Percentiles rank a stretch among this genome's conserved stretches.
phyloP scores from a whole-genome alignment of 2,113 vertebrate genomes.

The Alexandromys fortis region DNA sequence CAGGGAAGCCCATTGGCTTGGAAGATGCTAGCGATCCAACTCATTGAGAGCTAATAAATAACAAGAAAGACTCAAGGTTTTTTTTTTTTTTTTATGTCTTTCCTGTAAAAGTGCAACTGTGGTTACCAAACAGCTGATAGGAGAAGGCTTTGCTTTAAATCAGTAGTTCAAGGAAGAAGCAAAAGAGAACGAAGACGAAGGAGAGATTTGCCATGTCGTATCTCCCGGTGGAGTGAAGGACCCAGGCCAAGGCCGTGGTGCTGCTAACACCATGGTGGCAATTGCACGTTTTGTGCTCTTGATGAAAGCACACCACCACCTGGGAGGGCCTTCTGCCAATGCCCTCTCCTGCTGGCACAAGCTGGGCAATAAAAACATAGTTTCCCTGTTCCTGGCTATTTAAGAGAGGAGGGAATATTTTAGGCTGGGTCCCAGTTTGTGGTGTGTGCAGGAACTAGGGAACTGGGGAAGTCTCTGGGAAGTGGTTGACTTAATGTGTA shows the following conservation, averaged over 20 bases:
- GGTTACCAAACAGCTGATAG: background rate
- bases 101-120: background rate
- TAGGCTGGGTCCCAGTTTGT: background rate
- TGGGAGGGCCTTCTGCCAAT: background rate
- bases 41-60: conserved; percentile 47
- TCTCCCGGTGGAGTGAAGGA: background rate
- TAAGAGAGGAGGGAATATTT: conserved; percentile 32
- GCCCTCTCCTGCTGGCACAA: background rate
- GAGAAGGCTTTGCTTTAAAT: background rate
- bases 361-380: background rate
- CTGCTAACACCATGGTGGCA: background rate
- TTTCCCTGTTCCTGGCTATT: background rate
- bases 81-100: background rate
- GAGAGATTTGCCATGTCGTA: background rate
- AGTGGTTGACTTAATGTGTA: conserved; percentile 42
- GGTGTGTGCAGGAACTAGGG: background rate
- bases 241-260: background rate
- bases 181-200: background rate
- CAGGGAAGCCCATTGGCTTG: background rate
- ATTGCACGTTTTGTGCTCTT: background rate
- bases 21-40: background rate
- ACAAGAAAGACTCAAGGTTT: background rate
- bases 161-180: conserved; percentile 27
- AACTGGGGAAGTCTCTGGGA: background rate
- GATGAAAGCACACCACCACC: background rate